These are phyloP conservation scores for Phyllostomus hastatus DNA, from an alignment of 2,113 vertebrate species.

Conservation along the genomic window DNA sequence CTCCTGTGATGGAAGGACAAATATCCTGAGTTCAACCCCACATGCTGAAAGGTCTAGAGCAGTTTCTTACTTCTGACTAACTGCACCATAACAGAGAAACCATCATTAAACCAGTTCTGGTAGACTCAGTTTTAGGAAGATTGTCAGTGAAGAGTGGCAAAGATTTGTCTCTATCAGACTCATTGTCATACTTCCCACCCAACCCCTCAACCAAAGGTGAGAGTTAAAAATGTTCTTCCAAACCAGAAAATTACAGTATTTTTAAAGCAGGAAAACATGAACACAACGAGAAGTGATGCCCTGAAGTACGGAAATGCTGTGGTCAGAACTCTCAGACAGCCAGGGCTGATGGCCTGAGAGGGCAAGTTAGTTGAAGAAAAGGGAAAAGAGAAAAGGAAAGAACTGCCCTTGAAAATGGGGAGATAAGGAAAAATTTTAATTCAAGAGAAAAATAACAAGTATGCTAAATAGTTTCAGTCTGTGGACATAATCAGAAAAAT, in stretches of 20 bases:
- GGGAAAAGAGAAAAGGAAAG: background rate
- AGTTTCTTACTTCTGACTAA: background rate
- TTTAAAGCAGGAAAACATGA: background rate
- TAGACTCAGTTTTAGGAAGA: background rate
- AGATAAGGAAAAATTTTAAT: background rate
- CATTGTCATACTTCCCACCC: background rate
- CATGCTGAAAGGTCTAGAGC: background rate
- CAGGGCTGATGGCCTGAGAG: background rate
- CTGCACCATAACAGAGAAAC: background rate
- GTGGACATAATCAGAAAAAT: background rate
- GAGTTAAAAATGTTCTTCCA: background rate
- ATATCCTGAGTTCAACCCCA: background rate
- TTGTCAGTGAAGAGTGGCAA: background rate
- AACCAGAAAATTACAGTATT: background rate
- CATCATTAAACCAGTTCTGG: background rate
- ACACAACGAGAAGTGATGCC: background rate
- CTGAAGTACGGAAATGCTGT: background rate
- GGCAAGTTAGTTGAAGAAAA: background rate
- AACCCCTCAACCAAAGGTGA: background rate
- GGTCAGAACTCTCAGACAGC: background rate
- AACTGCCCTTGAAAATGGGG: background rate
- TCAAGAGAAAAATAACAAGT: background rate
- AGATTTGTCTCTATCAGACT: background rate
- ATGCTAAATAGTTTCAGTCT: background rate
- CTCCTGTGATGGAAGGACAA: background rate